Conservation (phyloP, 2,888 invertebrate genomes). For the Mesopsocus fuscifrons region DNA sequence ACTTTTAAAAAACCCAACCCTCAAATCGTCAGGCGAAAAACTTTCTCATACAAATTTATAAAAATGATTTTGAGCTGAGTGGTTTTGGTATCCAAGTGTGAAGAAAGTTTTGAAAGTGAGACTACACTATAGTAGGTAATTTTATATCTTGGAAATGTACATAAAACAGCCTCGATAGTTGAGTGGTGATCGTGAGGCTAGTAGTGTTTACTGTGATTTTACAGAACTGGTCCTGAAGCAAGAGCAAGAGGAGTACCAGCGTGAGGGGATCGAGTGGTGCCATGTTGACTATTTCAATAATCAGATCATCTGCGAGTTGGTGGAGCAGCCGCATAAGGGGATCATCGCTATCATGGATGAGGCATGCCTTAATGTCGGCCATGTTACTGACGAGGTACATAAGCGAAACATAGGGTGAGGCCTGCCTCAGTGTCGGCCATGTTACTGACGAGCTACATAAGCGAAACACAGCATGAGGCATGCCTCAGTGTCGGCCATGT, state of each 20-base stretch:
- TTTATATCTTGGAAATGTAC: too few relatives aligned
- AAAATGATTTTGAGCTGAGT: too few relatives aligned
- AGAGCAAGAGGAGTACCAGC: constrained; percentile 92
- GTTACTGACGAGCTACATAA: constrained; percentile 54
- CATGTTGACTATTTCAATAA: constrained; percentile 95
- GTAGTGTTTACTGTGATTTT: too few relatives aligned
- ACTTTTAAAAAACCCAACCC: too few relatives aligned
- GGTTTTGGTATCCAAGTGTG: too few relatives aligned
- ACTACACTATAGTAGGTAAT: too few relatives aligned
- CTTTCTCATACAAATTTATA: too few relatives aligned
- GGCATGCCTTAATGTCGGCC: constrained; percentile 89
- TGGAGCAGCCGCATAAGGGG: constrained; percentile 85
- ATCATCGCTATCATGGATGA: constrained; percentile 87
- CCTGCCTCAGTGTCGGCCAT: constrained; percentile 88
- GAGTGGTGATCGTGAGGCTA: too few relatives aligned
- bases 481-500: constrained; percentile 90
- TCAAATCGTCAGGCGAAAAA: too few relatives aligned
- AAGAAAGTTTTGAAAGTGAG: too few relatives aligned
- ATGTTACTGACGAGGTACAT: constrained; percentile 51
- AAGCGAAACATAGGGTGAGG: too few relatives aligned
- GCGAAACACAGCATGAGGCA: constrained; percentile 68
- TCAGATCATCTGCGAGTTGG: constrained; percentile 85
- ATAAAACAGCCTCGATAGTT: too few relatives aligned
- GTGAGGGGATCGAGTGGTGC: constrained; percentile 91
- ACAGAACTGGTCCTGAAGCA: constrained; percentile 91